Percentiles rank a stretch among this genome's conserved stretches.
Conservation (phyloP, 2,888 invertebrate genomes). For the Erynnis tages region DNA sequence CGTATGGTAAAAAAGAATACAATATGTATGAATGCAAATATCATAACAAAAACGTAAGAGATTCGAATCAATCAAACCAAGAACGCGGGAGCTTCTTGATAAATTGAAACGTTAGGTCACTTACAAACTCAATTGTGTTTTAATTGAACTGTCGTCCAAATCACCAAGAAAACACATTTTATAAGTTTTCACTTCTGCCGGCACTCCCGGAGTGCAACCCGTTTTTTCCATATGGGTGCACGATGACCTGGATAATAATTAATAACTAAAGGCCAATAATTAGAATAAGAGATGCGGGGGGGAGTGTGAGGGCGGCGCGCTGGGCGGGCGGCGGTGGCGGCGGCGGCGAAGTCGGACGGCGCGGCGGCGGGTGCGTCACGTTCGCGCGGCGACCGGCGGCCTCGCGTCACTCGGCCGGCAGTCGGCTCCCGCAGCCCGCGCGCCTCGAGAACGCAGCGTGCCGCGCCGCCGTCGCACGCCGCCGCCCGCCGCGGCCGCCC, state of each 20-base stretch:
- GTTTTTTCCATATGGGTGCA: too few relatives aligned
- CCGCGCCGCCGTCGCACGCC: constrained; percentile 36
- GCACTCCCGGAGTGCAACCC: too few relatives aligned
- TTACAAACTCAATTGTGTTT: too few relatives aligned
- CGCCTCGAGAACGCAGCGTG: constrained; percentile 38
- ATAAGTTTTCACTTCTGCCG: too few relatives aligned
- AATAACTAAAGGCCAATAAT: constrained; percentile 72
- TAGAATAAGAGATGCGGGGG: constrained; percentile 63
- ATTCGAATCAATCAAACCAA: too few relatives aligned
- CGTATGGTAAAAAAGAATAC: constrained; percentile 39
- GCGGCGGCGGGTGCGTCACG: constrained; percentile 41
- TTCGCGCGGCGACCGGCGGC: constrained; percentile 36
- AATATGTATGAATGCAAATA: too few relatives aligned
- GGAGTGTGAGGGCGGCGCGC: constrained; percentile 34
- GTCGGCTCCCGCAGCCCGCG: constrained; percentile 51
- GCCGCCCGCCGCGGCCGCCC: constrained; percentile 36
- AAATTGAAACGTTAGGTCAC: too few relatives aligned
- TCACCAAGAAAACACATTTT: too few relatives aligned
- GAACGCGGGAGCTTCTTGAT: too few relatives aligned
- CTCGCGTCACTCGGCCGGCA: constrained; percentile 36
- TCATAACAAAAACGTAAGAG: too few relatives aligned
- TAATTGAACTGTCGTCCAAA: too few relatives aligned
- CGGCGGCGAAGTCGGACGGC: too few relatives aligned
- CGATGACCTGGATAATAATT: constrained; percentile 72
- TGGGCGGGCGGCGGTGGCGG: constrained; percentile 41